Conservation (phyloP, 2,113 vertebrate genomes). For the Corydoras maculifer region DNA sequence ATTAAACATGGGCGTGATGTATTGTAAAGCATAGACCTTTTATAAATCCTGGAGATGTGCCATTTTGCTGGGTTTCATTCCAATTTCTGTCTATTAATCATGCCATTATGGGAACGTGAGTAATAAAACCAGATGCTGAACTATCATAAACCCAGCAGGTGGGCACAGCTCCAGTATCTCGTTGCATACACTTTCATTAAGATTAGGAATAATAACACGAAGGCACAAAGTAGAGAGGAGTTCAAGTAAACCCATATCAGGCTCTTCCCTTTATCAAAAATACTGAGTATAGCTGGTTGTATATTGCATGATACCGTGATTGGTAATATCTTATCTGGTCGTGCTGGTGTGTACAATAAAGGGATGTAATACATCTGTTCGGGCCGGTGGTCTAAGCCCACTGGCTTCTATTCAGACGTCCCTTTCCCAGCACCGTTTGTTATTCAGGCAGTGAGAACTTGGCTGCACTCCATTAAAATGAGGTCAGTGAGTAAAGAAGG, state of each 20-base stretch:
- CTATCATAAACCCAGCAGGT: neutral
- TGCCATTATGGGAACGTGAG: neutral
- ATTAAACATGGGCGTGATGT: neutral
- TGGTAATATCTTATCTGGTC: neutral
- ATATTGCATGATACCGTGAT: neutral
- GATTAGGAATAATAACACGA: neutral
- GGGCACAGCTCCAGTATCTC: neutral
- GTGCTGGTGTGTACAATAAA: neutral
- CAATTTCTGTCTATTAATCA: neutral
- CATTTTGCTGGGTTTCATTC: neutral
- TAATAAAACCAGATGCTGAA: neutral
- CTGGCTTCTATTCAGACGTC: neutral
- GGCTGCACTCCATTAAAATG: constrained; percentile 1
- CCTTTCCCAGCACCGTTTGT: neutral
- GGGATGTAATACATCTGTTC: neutral
- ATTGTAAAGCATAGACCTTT: neutral
- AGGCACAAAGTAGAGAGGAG: constrained; percentile 14
- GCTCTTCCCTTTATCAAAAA: neutral
- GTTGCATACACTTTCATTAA: neutral
- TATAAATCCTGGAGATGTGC: neutral
- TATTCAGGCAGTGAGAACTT: neutral
- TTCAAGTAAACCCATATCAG: constrained; percentile 15
- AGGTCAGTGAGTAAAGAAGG: neutral
- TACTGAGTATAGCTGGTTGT: neutral
- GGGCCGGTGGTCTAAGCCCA: neutral